A percentile compares a stretch with the other conserved stretches of the same genome.
These are phyloP conservation scores for Heliconius sara DNA, from an alignment of 2,888 invertebrate species.

Conservation along the genomic window DNA sequence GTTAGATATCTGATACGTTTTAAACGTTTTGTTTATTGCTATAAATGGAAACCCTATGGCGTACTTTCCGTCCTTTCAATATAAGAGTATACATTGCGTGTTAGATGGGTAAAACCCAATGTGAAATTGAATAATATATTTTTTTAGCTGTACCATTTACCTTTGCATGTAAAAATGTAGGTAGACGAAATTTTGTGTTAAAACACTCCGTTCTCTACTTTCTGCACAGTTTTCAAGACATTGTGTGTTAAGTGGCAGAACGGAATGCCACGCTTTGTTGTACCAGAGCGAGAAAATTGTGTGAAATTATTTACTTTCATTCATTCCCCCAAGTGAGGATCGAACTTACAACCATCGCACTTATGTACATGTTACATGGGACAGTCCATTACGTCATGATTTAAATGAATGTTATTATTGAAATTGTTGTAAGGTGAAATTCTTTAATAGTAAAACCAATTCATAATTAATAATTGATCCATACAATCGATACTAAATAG, in stretches of 20 bases:
- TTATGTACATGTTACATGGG: background rate
- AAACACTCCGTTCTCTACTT: background rate
- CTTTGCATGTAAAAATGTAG: no score
- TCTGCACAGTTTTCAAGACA: background rate
- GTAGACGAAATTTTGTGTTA: background rate
- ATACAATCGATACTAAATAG: background rate
- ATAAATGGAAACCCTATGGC: background rate
- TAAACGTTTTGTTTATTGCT: constrained; percentile 1
- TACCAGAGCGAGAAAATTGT: no score
- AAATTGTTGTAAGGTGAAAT: background rate
- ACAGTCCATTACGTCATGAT: no score
- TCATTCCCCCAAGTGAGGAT: background rate
- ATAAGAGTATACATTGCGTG: background rate
- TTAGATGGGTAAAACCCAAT: background rate
- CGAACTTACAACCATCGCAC: background rate
- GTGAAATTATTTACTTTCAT: no score
- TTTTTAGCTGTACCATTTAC: background rate
- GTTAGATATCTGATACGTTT: constrained; percentile 6
- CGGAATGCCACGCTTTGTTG: no score
- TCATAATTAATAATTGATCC: background rate
- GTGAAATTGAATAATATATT: background rate
- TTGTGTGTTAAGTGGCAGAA: background rate
- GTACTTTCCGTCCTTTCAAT: background rate
- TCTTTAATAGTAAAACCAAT: background rate
- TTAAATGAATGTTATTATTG: background rate